Evolutionary conservation across 1,140 invertebrate genomes (phyloP), one percentile per base, ranked within the genome.

Genomic region (Lordiphosa stackelbergi): DNA sequence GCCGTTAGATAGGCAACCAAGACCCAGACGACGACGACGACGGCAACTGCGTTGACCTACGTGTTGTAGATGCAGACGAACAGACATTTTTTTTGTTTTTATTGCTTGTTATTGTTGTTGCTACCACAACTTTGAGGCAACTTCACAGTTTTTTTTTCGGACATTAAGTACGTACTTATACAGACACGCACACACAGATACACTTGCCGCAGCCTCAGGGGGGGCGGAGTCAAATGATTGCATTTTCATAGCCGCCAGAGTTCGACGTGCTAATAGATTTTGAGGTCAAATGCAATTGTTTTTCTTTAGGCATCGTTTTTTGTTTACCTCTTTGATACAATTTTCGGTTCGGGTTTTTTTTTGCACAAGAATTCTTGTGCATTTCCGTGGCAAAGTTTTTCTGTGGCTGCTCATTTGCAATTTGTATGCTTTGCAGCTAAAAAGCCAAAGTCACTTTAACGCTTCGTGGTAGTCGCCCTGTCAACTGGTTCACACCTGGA

Each of bases 211-310:
- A 49, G 59, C 69, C 55, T 41, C 10, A 54, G 40, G 75, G 62
- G 57, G 71, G 43, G 54, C 53, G 56, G 42, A 46, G 31, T 28
- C 24, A 46, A 57, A 35, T 55, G 60, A 71, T 77, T 83, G 77
- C 77, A 77, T 83, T 71, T 74, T 13, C 64, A 83, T 83, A 73
- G 77, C 77, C 72, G 69, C 72, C 61, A 69, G 77, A 73, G 77
- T 83, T 81, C 77, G 77, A 81, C 77, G 78, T 83, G 73, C 77
- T 83, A 83, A 83, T 84, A 83, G 77, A 83, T 83, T 83, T 83
- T 83, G 77, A 83, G 78, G 77, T 83, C 77, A 77, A 63, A 66
- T 77, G 77, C 77, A 83, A 81, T 72, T 38, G 55, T 54, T 71
- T 75, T 55, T 65, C 62, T 54, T 43, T 53, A 10, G 53, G 51